Percentiles rank a stretch among this genome's conserved stretches.
Evolutionary conservation across 1,140 invertebrate genomes (phyloP).

Genomic region (Mylabris phalerata): DNA sequence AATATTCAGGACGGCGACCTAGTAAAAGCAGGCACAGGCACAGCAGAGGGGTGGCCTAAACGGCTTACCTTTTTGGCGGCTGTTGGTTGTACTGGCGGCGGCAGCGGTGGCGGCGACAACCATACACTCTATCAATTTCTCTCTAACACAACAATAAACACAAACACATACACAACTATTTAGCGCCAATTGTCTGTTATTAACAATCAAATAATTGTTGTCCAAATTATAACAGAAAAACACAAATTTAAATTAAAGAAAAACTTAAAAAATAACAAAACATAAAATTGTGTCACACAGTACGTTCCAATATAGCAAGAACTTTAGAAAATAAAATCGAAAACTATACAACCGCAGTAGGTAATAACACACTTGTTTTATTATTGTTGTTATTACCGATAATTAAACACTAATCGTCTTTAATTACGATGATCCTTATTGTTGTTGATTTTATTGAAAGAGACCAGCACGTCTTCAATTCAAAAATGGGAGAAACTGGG

Average conservation of each 20-base stretch:
- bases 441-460: too few relatives aligned
- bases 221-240: not conserved
- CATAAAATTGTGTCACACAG: conserved; percentile 6
- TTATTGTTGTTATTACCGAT: too few relatives aligned
- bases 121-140: too few relatives aligned
- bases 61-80: conserved; percentile 3
- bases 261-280: not conserved
- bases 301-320: not conserved
- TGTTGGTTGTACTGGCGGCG: not conserved
- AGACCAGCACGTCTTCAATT: too few relatives aligned
- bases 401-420: too few relatives aligned
- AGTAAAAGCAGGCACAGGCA: conserved; percentile 4
- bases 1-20: conserved; percentile 19
- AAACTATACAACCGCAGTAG: too few relatives aligned
- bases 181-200: not conserved
- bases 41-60: not conserved
- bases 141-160: not conserved
- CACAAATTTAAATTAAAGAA: not conserved
- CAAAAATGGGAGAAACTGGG: too few relatives aligned
- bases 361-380: too few relatives aligned
- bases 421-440: too few relatives aligned
- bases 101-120: too few relatives aligned
- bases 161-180: not conserved
- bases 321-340: too few relatives aligned
- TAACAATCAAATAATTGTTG: not conserved